Percentiles rank a stretch among this genome's conserved stretches.
These are phyloP conservation scores for Styela clava DNA, from an alignment of 23 tunicate genomes.

Conservation along the genomic window DNA sequence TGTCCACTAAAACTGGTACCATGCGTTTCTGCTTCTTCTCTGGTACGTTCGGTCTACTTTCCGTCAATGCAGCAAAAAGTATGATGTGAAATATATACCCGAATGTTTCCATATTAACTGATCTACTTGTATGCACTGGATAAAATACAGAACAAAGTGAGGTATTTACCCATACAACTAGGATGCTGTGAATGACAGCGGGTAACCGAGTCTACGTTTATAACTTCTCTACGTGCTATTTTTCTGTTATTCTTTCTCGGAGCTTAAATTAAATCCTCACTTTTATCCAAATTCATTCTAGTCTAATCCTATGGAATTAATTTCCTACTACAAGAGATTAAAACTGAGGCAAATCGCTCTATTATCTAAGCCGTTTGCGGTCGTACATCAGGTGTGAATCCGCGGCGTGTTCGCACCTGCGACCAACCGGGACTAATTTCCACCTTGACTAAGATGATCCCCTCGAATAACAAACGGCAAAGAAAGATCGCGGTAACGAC, in stretches of 20 bases:
- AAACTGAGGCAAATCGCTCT: neutral
- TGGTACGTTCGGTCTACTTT: neutral
- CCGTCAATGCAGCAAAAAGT: neutral
- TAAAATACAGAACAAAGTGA: neutral
- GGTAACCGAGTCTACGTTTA: neutral
- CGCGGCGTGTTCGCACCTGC: constrained; percentile 11
- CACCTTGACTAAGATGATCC: neutral
- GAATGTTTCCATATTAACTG: neutral
- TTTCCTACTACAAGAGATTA: constrained; percentile 8
- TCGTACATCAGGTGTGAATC: neutral
- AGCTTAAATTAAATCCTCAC: neutral
- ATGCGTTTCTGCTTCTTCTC: neutral
- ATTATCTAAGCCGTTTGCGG: constrained; percentile 2
- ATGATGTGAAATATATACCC: neutral
- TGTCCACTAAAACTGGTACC: constrained; percentile 3
- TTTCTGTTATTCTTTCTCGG: constrained; percentile 9
- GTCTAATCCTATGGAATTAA: constrained; percentile 12
- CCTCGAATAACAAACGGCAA: neutral
- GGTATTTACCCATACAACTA: neutral
- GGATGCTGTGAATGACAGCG: neutral
- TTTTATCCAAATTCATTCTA: constrained; percentile 1
- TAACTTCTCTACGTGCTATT: neutral
- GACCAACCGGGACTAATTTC: constrained; percentile 9
- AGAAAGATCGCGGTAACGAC: neutral
- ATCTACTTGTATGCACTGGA: neutral